These are phyloP conservation scores for Neosilurus hyrtlii DNA, from an alignment of 2,797 vertebrate species.

Conservation along the genomic window DNA sequence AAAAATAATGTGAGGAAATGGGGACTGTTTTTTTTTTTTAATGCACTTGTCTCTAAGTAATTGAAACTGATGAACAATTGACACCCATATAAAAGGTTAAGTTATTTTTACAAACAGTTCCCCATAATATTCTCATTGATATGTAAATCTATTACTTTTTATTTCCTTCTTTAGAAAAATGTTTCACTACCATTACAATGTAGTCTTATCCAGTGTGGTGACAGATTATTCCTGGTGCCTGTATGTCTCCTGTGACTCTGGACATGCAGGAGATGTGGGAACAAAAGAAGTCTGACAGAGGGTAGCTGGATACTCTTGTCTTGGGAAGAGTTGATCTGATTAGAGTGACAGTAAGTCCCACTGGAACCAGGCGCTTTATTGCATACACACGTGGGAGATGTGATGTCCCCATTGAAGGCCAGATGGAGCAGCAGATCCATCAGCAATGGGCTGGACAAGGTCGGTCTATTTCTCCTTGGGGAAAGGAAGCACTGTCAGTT, in stretches of 20 bases:
- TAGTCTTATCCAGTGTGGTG: background rate
- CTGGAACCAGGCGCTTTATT: conserved; percentile 19
- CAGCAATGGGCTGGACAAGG: background rate
- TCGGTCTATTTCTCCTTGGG: conserved; percentile 3
- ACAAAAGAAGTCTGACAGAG: conserved; percentile 36
- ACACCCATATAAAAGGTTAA: no score
- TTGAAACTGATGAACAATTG: no score
- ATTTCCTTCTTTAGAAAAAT: background rate
- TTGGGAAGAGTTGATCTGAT: conserved; percentile 37
- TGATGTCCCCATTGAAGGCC: conserved; percentile 22
- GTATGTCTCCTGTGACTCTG: conserved; percentile 29
- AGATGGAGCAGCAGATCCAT: conserved; percentile 42
- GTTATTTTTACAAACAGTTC: no score
- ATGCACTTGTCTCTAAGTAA: no score
- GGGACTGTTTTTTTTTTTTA: no score
- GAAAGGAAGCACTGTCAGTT: conserved; percentile 35
- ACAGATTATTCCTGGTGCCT: conserved; percentile 30
- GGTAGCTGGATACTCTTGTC: conserved; percentile 33
- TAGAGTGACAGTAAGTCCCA: conserved; percentile 39
- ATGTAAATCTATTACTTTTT: background rate
- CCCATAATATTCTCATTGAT: background rate
- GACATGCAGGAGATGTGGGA: conserved; percentile 22
- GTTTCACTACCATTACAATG: background rate
- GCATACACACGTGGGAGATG: conserved; percentile 31
- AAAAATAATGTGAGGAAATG: no score